Percentiles rank a stretch among this genome's conserved stretches.
These are phyloP conservation scores for Mesodorylaimus sp. DNA, from an alignment of 2,888 invertebrate species.

Conservation along the genomic window DNA sequence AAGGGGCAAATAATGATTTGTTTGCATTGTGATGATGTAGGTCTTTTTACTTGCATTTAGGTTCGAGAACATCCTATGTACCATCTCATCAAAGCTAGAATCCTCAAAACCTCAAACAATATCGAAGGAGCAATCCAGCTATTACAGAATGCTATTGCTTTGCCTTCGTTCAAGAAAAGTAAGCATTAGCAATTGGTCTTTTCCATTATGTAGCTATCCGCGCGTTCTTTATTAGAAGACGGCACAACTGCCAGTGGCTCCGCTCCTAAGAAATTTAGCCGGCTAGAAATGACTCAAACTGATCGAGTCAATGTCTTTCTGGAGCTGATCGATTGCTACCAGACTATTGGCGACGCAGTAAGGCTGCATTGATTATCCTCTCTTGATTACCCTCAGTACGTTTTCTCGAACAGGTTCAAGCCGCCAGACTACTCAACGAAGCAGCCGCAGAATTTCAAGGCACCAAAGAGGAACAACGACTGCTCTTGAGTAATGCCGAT, in stretches of 20 bases:
- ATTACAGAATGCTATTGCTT: slow-evolving; percentile 52
- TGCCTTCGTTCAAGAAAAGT: slow-evolving; percentile 41
- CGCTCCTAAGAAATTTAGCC: slow-evolving; percentile 11
- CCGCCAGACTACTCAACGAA: slow-evolving; percentile 58
- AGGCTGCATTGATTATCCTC: slow-evolving; percentile 1
- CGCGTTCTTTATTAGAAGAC: too few species aligned
- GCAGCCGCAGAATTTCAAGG: slow-evolving; percentile 41
- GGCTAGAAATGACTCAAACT: slow-evolving; percentile 17
- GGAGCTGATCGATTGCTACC: slow-evolving; percentile 53
- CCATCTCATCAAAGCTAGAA: slow-evolving; percentile 62
- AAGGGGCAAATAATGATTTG: too few species aligned
- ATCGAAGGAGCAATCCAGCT: slow-evolving; percentile 53
- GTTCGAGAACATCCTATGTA: slow-evolving; percentile 73
- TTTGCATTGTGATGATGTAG: too few species aligned
- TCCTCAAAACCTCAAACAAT: slow-evolving; percentile 55
- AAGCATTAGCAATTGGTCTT: too few species aligned
- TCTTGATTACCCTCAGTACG: background rate
- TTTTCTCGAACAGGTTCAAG: slow-evolving; percentile 57
- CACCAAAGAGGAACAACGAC: slow-evolving; percentile 63
- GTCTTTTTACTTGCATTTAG: slow-evolving; percentile 23
- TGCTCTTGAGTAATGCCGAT: slow-evolving; percentile 67
- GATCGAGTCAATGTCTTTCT: slow-evolving; percentile 71
- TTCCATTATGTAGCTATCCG: too few species aligned
- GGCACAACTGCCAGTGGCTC: too few species aligned
- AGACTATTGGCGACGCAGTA: slow-evolving; percentile 18